Percentiles rank a stretch among this genome's conserved stretches.
Conservation (phyloP, 2,888 invertebrate genomes). For the Galeopsomyia nigrocyanea region DNA sequence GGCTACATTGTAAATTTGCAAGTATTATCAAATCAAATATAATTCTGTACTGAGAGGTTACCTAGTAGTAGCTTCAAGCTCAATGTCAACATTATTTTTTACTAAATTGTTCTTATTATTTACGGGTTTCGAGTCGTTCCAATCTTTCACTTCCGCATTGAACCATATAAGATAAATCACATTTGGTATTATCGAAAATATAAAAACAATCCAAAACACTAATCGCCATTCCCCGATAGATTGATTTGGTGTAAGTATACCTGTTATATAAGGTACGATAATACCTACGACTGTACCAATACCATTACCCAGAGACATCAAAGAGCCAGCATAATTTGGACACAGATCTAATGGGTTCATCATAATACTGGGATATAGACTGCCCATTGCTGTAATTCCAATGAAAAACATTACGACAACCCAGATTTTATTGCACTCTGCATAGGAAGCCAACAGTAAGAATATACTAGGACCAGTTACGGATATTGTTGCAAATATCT, state of each 20-base stretch:
- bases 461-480: conserved; percentile 61
- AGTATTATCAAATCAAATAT: too few species aligned
- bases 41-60: too few species aligned
- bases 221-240: conserved; percentile 76
- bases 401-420: conserved; percentile 69
- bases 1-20: too few species aligned
- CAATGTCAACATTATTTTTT: neutral
- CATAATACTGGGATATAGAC: conserved; percentile 70
- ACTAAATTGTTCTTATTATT: neutral
- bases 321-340: conserved; percentile 69
- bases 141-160: conserved; percentile 81
- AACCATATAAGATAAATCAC: conserved; percentile 79
- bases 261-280: conserved; percentile 78
- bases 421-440: conserved; percentile 65
- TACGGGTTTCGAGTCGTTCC: conserved; percentile 75
- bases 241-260: conserved; percentile 71
- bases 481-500: conserved; percentile 63
- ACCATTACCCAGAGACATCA: conserved; percentile 72
- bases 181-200: conserved; percentile 77
- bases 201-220: conserved; percentile 86
- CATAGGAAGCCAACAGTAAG: conserved; percentile 65
- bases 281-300: conserved; percentile 82
- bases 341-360: conserved; percentile 70
- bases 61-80: too few species aligned
- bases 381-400: conserved; percentile 69